A percentile compares a stretch with the other conserved stretches of the same genome.
These are phyloP conservation scores for Galeruca laticollis DNA, from an alignment of 2,888 invertebrate genomes.

Conservation along the genomic window DNA sequence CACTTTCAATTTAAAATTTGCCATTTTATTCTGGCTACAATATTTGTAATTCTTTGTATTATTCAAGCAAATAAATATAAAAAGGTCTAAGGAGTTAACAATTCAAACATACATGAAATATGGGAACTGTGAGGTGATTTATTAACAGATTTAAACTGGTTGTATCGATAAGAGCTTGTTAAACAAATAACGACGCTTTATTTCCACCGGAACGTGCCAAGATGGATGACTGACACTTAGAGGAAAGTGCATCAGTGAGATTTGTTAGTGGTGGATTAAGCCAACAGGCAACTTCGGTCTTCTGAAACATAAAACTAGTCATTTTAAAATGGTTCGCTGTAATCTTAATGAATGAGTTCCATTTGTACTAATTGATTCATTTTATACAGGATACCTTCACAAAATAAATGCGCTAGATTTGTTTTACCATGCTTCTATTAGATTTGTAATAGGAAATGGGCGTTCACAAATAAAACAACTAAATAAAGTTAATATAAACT, in stretches of 20 bases:
- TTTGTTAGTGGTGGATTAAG: background rate
- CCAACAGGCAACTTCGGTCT: background rate
- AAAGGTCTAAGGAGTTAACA: too few relatives aligned
- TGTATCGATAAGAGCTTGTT: conserved; percentile 6
- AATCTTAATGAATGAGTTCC: background rate
- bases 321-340: background rate
- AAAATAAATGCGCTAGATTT: too few relatives aligned
- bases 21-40: too few relatives aligned
- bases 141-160: background rate
- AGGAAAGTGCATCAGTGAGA: background rate
- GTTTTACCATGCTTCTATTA: too few relatives aligned
- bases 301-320: background rate
- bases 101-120: background rate
- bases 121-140: background rate
- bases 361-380: background rate
- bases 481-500: too few relatives aligned
- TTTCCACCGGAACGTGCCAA: conserved; percentile 4
- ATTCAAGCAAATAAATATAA: too few relatives aligned
- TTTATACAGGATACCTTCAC: too few relatives aligned
- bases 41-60: too few relatives aligned
- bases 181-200: background rate
- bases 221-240: conserved; percentile 6
- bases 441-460: too few relatives aligned
- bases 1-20: too few relatives aligned
- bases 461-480: too few relatives aligned